Evolutionary conservation across 2,113 vertebrate genomes (phyloP), one percentile per base, ranked within the genome.

Genomic region (Nanorana parkeri): DNA sequence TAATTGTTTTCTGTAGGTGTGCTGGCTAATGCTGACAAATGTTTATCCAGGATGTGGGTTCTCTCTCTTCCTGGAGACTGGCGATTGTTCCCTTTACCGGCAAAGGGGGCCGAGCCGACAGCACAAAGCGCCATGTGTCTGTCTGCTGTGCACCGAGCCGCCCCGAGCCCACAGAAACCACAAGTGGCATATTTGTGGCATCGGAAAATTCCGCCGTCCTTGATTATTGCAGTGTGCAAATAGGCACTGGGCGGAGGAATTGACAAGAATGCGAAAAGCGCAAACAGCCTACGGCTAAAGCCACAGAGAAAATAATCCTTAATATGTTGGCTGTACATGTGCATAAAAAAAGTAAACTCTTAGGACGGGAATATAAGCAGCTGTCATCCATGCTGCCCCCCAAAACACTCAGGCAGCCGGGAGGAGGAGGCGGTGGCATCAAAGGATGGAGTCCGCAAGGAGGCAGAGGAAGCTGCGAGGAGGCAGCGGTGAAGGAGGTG

Each of bases 31-130:
- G 75, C 75, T 32, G 77, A 68, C 28, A 79, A 68, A 79, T 79
- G 66, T 79, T 79, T 79, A 69, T 79, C 77, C 77, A 79, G 77
- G 66, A 79, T 79, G 77, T 79, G 77, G 77, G 64, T 52, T 68
- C 52, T 19, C 68, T 47, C 52, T 60, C 77, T 68, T 79, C 66
- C 77, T 60, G 77, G 77, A 79, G 52, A 10, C 17, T 23, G 17
- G 58, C 3, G 58, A 61, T 58, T 74, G 71, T 76, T 61, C 58
- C 47, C 73, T 76, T 63, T 51, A 58, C 73, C 16, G 29, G 29
- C 41, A 56, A 19, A 47, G 17, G 8, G 17, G 24, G 6, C n/a
- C n/a, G n/a, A n/a, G 17, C 65, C 36, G 54, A 79, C 51, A 32
- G 15, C 28, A 79, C 51, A 56, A 68, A 58, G 65, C 54, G 26